Evolutionary conservation across 2,888 invertebrate genomes (phyloP).

Genomic region (Keiferia lycopersicella): DNA sequence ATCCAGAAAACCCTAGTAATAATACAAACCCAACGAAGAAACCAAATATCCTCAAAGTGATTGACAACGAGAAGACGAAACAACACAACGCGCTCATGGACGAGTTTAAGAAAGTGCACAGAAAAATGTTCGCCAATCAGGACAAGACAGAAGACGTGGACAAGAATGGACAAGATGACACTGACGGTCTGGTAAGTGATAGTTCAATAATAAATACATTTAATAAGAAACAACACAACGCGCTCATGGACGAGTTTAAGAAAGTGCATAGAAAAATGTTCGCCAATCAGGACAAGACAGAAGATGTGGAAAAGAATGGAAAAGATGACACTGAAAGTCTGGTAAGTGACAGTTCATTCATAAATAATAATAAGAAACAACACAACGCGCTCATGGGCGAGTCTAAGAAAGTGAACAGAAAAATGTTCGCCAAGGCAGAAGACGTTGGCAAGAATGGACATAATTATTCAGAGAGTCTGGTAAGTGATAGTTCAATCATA

Average conservation of each 20-base stretch:
- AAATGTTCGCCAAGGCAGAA: conserved; percentile 85
- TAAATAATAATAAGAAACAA: not conserved
- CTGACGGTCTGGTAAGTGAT: conserved; percentile 53
- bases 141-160: conserved; percentile 44
- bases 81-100: conserved; percentile 91
- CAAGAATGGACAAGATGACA: conserved; percentile 32
- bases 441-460: conserved; percentile 36
- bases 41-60: conserved; percentile 58
- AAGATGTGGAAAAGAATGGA: conserved; percentile 36
- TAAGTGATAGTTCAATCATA: conserved; percentile 41
- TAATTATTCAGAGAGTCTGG: conserved; percentile 45
- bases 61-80: conserved; percentile 83
- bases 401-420: conserved; percentile 92
- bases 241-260: conserved; percentile 94
- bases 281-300: conserved; percentile 61
- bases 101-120: conserved; percentile 93
- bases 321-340: conserved; percentile 40
- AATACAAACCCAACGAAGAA: conserved; percentile 55
- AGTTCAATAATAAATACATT: not conserved
- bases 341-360: conserved; percentile 48
- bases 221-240: conserved; percentile 86
- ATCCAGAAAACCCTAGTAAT: conserved; percentile 47
- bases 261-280: conserved; percentile 95
- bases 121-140: conserved; percentile 88
- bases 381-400: conserved; percentile 93